These are phyloP conservation scores for Drosophila sp. DNA, from an alignment of 1,140 invertebrate species.

Conservation along the genomic window DNA sequence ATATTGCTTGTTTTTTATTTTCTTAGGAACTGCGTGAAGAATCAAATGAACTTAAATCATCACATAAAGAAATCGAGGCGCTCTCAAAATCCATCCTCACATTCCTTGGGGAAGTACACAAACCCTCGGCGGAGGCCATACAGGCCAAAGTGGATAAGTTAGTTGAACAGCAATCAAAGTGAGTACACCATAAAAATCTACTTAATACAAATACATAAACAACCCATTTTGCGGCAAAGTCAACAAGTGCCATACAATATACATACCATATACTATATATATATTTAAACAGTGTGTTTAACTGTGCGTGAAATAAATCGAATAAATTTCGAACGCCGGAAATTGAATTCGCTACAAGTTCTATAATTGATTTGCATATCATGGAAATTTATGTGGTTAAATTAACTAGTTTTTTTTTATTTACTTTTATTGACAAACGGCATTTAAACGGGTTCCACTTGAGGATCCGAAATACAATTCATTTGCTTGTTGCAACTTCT, in stretches of 20 bases:
- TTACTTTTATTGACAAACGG: neutral
- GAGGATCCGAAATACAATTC: slow-evolving; percentile 9
- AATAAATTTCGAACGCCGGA: slow-evolving; percentile 59
- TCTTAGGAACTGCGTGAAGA: slow-evolving; percentile 88
- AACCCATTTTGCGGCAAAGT: slow-evolving; percentile 1
- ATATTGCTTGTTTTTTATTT: slow-evolving; percentile 30
- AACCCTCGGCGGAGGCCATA: slow-evolving; percentile 86
- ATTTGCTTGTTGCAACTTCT: slow-evolving; percentile 7
- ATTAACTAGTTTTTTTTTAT: slow-evolving; percentile 33
- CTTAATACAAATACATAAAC: neutral
- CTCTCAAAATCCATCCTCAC: slow-evolving; percentile 86
- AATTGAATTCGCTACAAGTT: slow-evolving; percentile 60
- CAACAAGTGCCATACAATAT: slow-evolving; percentile 16
- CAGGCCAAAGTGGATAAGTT: slow-evolving; percentile 86
- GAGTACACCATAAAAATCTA: slow-evolving; percentile 80
- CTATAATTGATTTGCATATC: slow-evolving; percentile 50
- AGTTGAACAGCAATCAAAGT: slow-evolving; percentile 86
- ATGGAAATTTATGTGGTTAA: slow-evolving; percentile 58
- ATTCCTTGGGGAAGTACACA: slow-evolving; percentile 86
- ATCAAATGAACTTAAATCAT: slow-evolving; percentile 86
- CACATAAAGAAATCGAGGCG: slow-evolving; percentile 86
- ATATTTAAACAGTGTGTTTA: slow-evolving; percentile 45
- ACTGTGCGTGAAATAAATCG: slow-evolving; percentile 57
- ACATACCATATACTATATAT: too few species aligned
- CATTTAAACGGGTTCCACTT: slow-evolving; percentile 59